phyloP scores from a whole-genome alignment of 2,888 invertebrate species.

The Byasa hedistus region DNA sequence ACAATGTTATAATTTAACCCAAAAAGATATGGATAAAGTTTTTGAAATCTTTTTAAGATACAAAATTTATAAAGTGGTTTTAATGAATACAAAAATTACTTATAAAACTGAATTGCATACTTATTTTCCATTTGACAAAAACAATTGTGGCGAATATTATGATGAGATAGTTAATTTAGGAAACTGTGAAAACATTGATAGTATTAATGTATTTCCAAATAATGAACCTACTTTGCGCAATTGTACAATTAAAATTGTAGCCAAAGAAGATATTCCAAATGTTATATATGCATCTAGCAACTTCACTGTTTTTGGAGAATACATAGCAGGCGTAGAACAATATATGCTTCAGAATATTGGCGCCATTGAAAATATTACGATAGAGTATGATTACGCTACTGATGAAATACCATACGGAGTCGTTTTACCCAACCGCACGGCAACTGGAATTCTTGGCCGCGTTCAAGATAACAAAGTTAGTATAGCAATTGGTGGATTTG shows the following conservation, averaged over 20 bases:
- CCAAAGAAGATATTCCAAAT: conserved; percentile 44
- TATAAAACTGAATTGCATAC: conserved; percentile 39
- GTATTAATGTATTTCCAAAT: conserved; percentile 35
- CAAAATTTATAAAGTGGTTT: conserved; percentile 45
- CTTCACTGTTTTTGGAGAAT: conserved; percentile 39
- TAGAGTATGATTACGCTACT: conserved; percentile 41
- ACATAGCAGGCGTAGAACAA: conserved; percentile 51
- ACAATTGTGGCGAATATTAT: conserved; percentile 45
- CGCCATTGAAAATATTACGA: conserved; percentile 39
- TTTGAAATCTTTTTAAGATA: conserved; percentile 41
- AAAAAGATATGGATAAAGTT: conserved; percentile 31
- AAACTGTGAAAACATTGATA: conserved; percentile 38
- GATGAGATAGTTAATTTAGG: conserved; percentile 41
- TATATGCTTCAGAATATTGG: conserved; percentile 50
- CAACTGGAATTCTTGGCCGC: conserved; percentile 47
- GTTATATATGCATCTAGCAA: conserved; percentile 44
- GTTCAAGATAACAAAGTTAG: conserved; percentile 46
- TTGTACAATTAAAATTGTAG: conserved; percentile 48
- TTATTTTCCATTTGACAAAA: conserved; percentile 47
- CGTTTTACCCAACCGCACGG: conserved; percentile 49
- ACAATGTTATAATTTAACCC: conserved; percentile 31
- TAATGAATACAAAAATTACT: conserved; percentile 38
- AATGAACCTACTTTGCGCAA: conserved; percentile 38
- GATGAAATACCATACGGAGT: conserved; percentile 40
- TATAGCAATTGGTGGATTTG: conserved; percentile 50